These are phyloP conservation scores for Acyrthosiphon pisum DNA, from an alignment of 1,140 invertebrate species.

Conservation along the genomic window DNA sequence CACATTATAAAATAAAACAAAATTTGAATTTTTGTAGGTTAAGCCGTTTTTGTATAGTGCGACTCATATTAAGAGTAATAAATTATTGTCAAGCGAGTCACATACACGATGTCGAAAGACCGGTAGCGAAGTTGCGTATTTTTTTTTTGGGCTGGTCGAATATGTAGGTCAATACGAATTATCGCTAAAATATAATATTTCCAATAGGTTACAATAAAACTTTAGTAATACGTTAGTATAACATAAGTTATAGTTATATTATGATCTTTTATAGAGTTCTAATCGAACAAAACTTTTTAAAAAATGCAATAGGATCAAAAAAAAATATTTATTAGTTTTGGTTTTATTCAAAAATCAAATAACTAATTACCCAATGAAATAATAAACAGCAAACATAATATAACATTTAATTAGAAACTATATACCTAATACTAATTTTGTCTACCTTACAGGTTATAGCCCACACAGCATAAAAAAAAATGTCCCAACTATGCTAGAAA, in stretches of 20 bases:
- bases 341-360: neutral
- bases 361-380: neutral
- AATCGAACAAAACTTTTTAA: neutral
- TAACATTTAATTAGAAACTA: neutral
- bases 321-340: neutral
- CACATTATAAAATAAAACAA: neutral
- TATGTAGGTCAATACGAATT: neutral
- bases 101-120: neutral
- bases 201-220: neutral
- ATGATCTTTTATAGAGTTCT: neutral
- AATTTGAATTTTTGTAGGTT: neutral
- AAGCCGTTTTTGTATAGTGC: neutral
- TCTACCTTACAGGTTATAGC: too few species aligned
- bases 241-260: neutral
- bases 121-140: neutral
- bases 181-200: neutral
- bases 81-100: neutral
- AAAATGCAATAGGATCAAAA: neutral
- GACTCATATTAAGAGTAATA: neutral
- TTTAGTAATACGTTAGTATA: neutral
- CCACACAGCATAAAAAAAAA: too few species aligned
- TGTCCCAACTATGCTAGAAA: too few species aligned
- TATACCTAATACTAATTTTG: neutral
- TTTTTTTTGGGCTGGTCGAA: neutral
- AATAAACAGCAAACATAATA: neutral